Base-by-base conservation (phyloP, 30 jellyfish, hydroid and myxozoan species). In the Turritopsis dohrnii region DNA sequence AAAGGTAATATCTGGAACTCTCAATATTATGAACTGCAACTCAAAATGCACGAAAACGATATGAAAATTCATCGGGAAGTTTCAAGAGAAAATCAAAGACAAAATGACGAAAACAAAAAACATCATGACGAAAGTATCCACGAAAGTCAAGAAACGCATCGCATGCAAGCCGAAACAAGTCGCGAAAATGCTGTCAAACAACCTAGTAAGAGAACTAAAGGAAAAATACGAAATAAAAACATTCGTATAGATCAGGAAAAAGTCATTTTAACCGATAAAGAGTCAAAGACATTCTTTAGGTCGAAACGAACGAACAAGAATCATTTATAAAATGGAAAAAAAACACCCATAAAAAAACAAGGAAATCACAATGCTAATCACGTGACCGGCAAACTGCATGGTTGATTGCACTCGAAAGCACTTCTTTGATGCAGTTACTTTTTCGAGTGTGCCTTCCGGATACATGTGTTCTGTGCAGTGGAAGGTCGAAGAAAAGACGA, bases 51-150 rank as follows among this genome's bases (percentile, higher is more conserved):
- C 22, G 77, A 69, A 7, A 69, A 69, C 77, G 77, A 69, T 69
- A 69, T n/a, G 30, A 23, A 27, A 69, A 69, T 69, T 69, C 77
- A 69, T 27, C 28, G 31, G 19, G 96, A 88, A 77, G 79, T 84
- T 17, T 71, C 75, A 66, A 77, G 96, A 71, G 96, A 88, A 80
- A 89, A 88, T 24, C 80, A 82, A 24, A 88, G 79, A 54, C 90
- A 88, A 25, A 89, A 79, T 23, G 65, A 82, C 87, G 96, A 88
- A 77, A 89, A 89, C 20, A 28, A 29, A 85, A 80, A 72, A 54
- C 82, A 89, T 8, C 25, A 29, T 41, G 88, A 88, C 8, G 96
- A 88, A 69, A 83, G 18, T 21, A 21, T 24, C 28, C 88, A 88
- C 27, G 96, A 88, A 69, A 82, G 74, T 18, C 88, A 82, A 41